Evolutionary conservation across 2,888 invertebrate species (phyloP).

Genomic region (Drosophila colorata): DNA sequence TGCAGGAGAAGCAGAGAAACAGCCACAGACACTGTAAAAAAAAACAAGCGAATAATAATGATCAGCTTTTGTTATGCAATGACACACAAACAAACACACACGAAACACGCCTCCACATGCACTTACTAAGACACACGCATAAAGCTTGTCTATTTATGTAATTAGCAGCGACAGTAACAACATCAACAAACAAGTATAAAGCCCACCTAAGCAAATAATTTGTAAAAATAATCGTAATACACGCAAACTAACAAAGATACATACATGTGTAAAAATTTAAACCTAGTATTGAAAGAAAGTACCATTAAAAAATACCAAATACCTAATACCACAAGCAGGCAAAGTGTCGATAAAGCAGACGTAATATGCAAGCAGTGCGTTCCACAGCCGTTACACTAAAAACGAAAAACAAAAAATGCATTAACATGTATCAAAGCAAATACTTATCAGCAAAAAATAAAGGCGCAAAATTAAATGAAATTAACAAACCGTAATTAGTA

Average conservation of each 20-base stretch:
- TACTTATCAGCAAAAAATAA: conserved; percentile 43
- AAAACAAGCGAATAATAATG: conserved; percentile 50
- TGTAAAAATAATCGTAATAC: conserved; percentile 70
- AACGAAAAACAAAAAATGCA: conserved; percentile 4
- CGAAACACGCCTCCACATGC: conserved; percentile 23
- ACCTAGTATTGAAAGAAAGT: conserved; percentile 33
- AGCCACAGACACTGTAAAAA: conserved; percentile 75
- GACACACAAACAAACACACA: conserved; percentile 38
- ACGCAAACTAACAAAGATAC: conserved; percentile 19
- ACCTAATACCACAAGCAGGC: conserved; percentile 22
- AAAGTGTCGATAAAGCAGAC: conserved; percentile 31
- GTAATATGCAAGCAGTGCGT: conserved; percentile 19
- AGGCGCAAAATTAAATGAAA: conserved; percentile 42
- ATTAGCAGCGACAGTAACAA: conserved; percentile 53
- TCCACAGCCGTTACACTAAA: conserved; percentile 1
- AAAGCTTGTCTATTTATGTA: conserved; percentile 64
- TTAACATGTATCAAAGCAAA: conserved; percentile 30
- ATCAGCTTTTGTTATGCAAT: conserved; percentile 66
- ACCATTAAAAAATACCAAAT: conserved; percentile 21
- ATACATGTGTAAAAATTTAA: conserved; percentile 53
- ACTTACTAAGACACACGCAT: conserved; percentile 36
- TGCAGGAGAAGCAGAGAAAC: conserved; percentile 48
- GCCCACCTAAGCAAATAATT: conserved; percentile 80
- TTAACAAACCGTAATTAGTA: conserved; percentile 70
- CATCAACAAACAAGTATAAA: conserved; percentile 74